phyloP scores from a whole-genome alignment of 2,797 vertebrate species.

The Tragelaphus eurycerus region DNA sequence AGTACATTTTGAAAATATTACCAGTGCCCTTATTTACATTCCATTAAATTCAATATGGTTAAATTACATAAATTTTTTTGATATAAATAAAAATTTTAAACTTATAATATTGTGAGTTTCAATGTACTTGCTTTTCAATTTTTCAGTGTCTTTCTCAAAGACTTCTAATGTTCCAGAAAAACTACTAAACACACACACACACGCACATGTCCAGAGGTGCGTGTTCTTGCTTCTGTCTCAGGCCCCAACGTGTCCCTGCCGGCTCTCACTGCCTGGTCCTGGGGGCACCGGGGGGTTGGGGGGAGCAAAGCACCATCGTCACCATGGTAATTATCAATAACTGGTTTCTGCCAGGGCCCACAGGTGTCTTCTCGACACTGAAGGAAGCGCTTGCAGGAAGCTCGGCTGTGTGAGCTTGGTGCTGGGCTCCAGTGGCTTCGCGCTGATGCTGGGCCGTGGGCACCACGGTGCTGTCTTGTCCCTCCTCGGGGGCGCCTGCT shows the following conservation, averaged over 20 bases:
- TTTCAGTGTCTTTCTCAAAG: not conserved
- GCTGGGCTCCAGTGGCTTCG: not conserved
- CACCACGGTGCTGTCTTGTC: rapidly evolving
- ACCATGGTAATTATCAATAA: not conserved
- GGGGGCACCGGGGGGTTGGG: rapidly evolving
- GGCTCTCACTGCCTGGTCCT: not conserved
- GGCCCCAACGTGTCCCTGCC: not conserved
- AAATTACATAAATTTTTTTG: not conserved
- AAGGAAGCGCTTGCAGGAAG: not conserved
- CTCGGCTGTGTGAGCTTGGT: too few relatives aligned
- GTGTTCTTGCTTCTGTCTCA: not conserved
- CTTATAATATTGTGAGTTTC: not conserved
- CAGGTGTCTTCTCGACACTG: not conserved
- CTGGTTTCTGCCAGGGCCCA: not conserved
- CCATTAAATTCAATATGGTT: not conserved
- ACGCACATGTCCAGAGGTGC: rapidly evolving
- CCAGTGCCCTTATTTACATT: not conserved
- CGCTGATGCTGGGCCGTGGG: not conserved
- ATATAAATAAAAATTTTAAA: not conserved
- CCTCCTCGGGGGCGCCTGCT: not conserved
- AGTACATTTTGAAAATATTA: not conserved
- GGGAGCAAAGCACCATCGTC: not conserved
- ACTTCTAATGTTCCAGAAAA: not conserved
- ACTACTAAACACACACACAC: not conserved
- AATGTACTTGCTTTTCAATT: not conserved